phyloP scores from a whole-genome alignment of 2,113 vertebrate genomes.

The Manacus vitellinus region DNA sequence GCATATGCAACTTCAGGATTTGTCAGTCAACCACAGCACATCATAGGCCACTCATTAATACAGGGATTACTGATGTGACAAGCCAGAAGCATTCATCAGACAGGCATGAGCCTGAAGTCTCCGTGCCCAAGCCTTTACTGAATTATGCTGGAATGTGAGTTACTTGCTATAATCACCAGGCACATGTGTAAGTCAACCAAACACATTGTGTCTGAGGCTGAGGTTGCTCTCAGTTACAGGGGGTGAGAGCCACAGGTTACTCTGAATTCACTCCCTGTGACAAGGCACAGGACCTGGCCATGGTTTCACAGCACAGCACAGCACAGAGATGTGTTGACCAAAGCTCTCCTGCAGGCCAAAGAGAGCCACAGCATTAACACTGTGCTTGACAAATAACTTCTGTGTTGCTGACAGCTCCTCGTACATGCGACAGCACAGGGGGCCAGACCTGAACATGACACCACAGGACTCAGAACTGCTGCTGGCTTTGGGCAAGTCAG shows the following conservation, averaged over 20 bases:
- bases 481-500: not conserved
- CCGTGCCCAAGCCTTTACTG: not conserved
- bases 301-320: not conserved
- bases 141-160: not conserved
- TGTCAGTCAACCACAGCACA: conserved; percentile 18
- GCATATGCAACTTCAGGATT: conserved; percentile 2
- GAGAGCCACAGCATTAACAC: not conserved
- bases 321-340: not conserved
- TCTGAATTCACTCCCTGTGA: not conserved
- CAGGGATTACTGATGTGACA: conserved; percentile 37
- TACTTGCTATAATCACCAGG: not conserved
- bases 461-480: not conserved
- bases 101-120: not conserved
- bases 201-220: not conserved
- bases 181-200: not conserved
- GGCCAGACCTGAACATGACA: rapidly evolving
- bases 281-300: not conserved
- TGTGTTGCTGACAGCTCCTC: not conserved
- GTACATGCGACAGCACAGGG: rapidly evolving
- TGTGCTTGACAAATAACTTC: not conserved
- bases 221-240: not conserved
- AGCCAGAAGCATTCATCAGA: conserved; percentile 35
- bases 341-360: not conserved
- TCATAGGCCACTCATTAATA: not conserved
- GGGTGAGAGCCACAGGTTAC: not conserved